These are phyloP conservation scores for Centruroides sculpturatus DNA, from an alignment of 1,140 invertebrate genomes.

Conservation along the genomic window DNA sequence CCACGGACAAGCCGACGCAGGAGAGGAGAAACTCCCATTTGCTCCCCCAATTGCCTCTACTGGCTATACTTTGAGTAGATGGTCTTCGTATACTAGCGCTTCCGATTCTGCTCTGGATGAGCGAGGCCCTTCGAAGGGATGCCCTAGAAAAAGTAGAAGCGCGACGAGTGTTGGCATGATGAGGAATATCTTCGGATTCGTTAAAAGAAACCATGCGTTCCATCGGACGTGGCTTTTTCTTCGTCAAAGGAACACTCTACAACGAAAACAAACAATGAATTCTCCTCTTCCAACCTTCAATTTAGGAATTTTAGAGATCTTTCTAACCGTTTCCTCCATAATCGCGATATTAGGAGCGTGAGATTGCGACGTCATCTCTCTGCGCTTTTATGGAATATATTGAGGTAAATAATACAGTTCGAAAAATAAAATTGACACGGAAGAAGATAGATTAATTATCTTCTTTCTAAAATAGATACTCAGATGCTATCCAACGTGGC, in stretches of 20 bases:
- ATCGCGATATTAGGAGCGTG: no score
- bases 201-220: not conserved
- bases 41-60: constrained; percentile 27
- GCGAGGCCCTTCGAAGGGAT: constrained; percentile 2
- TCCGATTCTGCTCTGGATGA: constrained; percentile 3
- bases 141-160: constrained; percentile 1
- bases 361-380: no score
- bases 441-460: not conserved
- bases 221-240: not conserved
- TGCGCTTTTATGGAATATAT: no score
- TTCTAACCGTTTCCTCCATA: no score
- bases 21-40: constrained; percentile 30
- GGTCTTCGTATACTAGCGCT: constrained; percentile 9
- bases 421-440: not conserved
- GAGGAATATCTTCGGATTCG: not conserved
- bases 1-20: constrained; percentile 29
- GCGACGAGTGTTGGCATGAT: not conserved
- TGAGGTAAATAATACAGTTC: no score
- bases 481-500: not conserved
- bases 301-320: no score
- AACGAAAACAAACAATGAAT: not conserved
- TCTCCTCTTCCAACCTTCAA: no score
- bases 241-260: not conserved
- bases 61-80: constrained; percentile 10
- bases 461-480: not conserved